Evolutionary conservation across 2,888 invertebrate genomes (phyloP).

Genomic region (Halocaridina rubra): DNA sequence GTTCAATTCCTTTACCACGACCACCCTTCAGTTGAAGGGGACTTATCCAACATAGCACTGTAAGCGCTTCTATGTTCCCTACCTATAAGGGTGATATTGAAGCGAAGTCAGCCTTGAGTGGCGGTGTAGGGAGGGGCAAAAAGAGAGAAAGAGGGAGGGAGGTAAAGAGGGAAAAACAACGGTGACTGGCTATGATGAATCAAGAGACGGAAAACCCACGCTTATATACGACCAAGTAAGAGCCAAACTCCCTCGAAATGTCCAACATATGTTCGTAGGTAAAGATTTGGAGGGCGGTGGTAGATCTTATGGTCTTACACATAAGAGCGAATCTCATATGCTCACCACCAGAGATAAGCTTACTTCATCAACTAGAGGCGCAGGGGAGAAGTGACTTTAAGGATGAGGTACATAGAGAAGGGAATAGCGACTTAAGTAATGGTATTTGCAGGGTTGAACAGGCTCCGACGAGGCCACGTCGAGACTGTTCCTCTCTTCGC

Average conservation of each 20-base stretch:
- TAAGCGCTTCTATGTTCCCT: slow-evolving; percentile 1
- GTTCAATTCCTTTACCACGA: slow-evolving; percentile 18
- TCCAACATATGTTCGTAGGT: slow-evolving; percentile 44
- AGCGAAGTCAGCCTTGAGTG: slow-evolving; percentile 23
- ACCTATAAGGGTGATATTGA: slow-evolving; percentile 45
- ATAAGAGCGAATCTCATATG: slow-evolving; percentile 49
- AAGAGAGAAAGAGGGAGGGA: not conserved
- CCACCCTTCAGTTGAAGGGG: slow-evolving; percentile 21
- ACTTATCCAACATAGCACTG: slow-evolving; percentile 43
- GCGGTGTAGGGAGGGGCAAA: slow-evolving; percentile 12
- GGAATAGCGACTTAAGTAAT: slow-evolving; percentile 1
- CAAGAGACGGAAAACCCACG: slow-evolving; percentile 14
- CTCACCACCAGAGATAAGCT: slow-evolving; percentile 34
- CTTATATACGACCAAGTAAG: not conserved
- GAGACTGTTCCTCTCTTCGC: slow-evolving; percentile 54
- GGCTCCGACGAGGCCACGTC: slow-evolving; percentile 53
- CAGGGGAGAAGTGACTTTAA: not conserved
- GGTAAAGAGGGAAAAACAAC: slow-evolving; percentile 37
- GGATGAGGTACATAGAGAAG: not conserved
- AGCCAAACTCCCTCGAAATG: slow-evolving; percentile 18
- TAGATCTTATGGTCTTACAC: slow-evolving; percentile 46
- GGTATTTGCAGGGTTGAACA: slow-evolving; percentile 51
- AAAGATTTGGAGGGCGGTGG: slow-evolving; percentile 32
- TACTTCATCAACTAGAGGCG: slow-evolving; percentile 33
- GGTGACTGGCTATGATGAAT: slow-evolving; percentile 49